phyloP scores from a whole-genome alignment of 2,797 vertebrate species.

The Sparidentex hasta region DNA sequence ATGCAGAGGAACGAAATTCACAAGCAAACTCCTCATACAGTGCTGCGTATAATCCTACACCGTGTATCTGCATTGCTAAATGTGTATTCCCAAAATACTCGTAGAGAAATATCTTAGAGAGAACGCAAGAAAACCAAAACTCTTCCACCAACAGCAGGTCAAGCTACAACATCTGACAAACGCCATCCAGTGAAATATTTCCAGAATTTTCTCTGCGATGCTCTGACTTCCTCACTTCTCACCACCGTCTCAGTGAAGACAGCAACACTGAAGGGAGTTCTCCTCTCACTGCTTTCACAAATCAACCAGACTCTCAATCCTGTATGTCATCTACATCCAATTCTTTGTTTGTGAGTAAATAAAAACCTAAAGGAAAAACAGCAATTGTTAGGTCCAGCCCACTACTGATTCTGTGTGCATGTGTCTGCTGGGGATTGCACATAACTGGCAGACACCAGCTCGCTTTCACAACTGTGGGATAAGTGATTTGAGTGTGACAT shows the following conservation, averaged over 20 bases:
- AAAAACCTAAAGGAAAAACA: conserved; percentile 55
- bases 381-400: conserved; percentile 42
- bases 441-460: conserved; percentile 70
- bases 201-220: conserved; percentile 26
- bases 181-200: conserved; percentile 32
- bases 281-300: conserved; percentile 5
- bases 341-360: conserved; percentile 44
- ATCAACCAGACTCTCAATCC: conserved; percentile 30
- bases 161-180: conserved; percentile 32
- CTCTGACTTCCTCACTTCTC: conserved; percentile 48
- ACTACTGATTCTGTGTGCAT: conserved; percentile 33
- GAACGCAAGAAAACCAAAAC: conserved; percentile 40
- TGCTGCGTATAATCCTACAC: conserved; percentile 18
- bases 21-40: conserved; percentile 38
- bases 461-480: conserved; percentile 66
- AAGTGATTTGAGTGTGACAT: conserved; percentile 76
- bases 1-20: conserved; percentile 25
- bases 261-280: conserved; percentile 20
- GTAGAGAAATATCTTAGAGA: conserved; percentile 12
- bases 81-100: conserved; percentile 23
- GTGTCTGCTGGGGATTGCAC: conserved; percentile 69
- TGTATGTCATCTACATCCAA: conserved; percentile 13
- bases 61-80: conserved; percentile 38
- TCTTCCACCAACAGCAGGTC: conserved; percentile 41
- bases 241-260: conserved; percentile 10